Base-by-base conservation (phyloP, 2,797 vertebrate species). In the Danionella dracula region DNA sequence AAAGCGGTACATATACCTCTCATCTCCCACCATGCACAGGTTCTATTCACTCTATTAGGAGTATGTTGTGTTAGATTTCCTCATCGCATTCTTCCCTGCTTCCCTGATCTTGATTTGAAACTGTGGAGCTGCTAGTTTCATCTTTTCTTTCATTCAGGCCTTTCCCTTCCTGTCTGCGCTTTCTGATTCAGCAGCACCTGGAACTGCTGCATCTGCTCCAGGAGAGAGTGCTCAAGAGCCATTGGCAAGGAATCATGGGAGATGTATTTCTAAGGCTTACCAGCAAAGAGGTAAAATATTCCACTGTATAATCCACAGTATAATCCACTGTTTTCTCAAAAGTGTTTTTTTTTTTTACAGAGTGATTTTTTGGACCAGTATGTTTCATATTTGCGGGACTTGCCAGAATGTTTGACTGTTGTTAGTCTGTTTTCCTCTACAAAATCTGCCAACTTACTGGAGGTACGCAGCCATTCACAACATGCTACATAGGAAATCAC, bases 361-460 rank as follows among this genome's bases (percentile, higher is more conserved):
- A 95, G 94, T 70, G 94, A 96, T 68, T 98, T 98, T 83, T 81
- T 99, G 86, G 94, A 96, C 75, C 93, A 94, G 65, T 99, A 99
- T 0, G 89, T 95, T 69, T 93, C 94, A 17, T 99, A 97, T 79
- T 83, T 99, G 78, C 93, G 92, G 81, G 96, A 98, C 76, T 87
- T 99, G 29, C 96, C 96, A 4, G 95, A 97, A 74, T 98, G 95
- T 79, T 88, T 98, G 71, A 91, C 92, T 0, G 85, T 93, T 61
- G 88, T 97, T 70, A 90, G 89, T 10, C 86, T 93, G 79, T 81
- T 88, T 4, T 57, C 81, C 21, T 77, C 82, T 27, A 45, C 79
- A 42, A 86, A 85, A 45, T 49, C 81, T 2, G 75, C 74, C 8
- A 69, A 80, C 34, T 76, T 87, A 2, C 71, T 84, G 32, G 86